phyloP scores from a whole-genome alignment of 2,888 invertebrate species.

The Eustalomyia histrio region DNA sequence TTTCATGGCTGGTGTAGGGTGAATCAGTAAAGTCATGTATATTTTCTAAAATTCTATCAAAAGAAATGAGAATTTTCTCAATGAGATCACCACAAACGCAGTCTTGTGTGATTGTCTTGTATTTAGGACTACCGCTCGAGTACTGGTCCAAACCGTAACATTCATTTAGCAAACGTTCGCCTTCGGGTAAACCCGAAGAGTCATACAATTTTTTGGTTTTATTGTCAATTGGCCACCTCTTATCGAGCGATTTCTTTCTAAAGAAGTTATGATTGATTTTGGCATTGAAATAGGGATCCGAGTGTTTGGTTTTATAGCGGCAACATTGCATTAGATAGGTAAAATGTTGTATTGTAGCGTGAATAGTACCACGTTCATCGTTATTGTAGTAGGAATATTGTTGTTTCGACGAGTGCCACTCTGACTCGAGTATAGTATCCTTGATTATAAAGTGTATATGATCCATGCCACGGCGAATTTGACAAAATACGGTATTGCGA shows the following conservation, averaged over 20 bases:
- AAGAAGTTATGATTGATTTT: constrained; percentile 59
- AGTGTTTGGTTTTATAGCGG: constrained; percentile 61
- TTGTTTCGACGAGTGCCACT: constrained; percentile 75
- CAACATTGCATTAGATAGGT: constrained; percentile 87
- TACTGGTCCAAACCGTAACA: constrained; percentile 58
- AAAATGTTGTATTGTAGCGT: constrained; percentile 88
- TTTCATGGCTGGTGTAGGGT: constrained; percentile 98
- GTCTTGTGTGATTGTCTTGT: constrained; percentile 74
- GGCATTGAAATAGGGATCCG: constrained; percentile 55
- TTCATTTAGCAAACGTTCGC: constrained; percentile 53
- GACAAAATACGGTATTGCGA: constrained; percentile 98
- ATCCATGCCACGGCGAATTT: constrained; percentile 98
- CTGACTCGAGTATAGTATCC: constrained; percentile 91
- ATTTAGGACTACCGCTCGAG: constrained; percentile 59
- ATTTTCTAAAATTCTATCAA: constrained; percentile 95
- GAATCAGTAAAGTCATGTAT: constrained; percentile 99
- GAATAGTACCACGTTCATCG: constrained; percentile 84
- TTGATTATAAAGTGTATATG: constrained; percentile 98
- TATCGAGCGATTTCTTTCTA: constrained; percentile 53
- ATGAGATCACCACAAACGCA: constrained; percentile 78
- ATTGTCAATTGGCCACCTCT: constrained; percentile 68
- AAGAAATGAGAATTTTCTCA: constrained; percentile 90
- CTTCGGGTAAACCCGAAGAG: constrained; percentile 55
- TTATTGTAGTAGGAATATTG: constrained; percentile 72
- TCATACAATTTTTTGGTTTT: constrained; percentile 70